Conservation (phyloP, 37 sponge, comb jelly and placozoan species). For the Tethya wilhelma region DNA sequence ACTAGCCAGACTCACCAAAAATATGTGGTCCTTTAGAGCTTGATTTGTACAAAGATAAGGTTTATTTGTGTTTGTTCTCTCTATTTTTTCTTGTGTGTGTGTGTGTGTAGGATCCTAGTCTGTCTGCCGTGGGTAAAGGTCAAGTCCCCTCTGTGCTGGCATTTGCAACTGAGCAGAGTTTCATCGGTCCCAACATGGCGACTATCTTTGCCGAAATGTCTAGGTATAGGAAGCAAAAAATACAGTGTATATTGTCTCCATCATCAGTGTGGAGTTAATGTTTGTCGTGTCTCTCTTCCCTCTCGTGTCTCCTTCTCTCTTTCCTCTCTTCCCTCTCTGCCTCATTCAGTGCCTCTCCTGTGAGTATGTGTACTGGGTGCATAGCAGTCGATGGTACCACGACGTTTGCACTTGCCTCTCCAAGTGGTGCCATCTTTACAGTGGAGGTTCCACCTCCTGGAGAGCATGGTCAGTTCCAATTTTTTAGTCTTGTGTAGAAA, state of each 20-base stretch:
- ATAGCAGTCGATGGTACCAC: background rate
- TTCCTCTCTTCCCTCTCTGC: background rate
- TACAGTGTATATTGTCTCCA: background rate
- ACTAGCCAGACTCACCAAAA: background rate
- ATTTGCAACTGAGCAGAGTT: constrained; percentile 27
- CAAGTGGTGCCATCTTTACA: constrained; percentile 23
- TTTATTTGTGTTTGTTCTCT: background rate
- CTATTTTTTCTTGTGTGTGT: background rate
- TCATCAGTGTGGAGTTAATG: background rate
- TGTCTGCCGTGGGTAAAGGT: constrained; percentile 27
- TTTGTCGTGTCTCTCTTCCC: background rate
- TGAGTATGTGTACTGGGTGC: constrained; percentile 14
- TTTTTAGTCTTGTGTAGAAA: background rate
- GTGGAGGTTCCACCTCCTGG: constrained; percentile 33
- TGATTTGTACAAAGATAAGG: background rate
- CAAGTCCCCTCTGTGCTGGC: constrained; percentile 52
- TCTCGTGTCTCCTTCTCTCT: background rate
- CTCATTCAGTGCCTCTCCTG: background rate
- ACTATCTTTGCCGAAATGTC: constrained; percentile 4
- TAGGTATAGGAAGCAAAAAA: background rate
- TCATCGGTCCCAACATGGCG: constrained; percentile 32
- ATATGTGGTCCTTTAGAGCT: background rate
- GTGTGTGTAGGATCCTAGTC: constrained; percentile 18
- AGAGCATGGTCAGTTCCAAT: constrained; percentile 9
- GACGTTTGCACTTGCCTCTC: constrained; percentile 56